Conservation (phyloP, 2,888 invertebrate species). For the Mythimna albipuncta region DNA sequence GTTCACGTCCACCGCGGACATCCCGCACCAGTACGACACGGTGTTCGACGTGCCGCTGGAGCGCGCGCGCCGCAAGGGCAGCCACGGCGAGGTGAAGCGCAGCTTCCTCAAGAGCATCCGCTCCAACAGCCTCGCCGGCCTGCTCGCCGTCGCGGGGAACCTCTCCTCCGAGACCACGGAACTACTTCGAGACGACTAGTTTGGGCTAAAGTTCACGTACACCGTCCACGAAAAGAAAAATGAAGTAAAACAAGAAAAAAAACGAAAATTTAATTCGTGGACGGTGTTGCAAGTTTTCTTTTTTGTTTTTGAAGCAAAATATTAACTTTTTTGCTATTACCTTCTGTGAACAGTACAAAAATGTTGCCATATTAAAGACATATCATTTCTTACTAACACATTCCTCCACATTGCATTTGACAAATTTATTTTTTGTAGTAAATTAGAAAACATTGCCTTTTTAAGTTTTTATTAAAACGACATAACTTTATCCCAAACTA, state of each 20-base stretch:
- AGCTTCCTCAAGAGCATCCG: constrained; percentile 80
- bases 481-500: constrained; percentile 54
- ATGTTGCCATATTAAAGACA: constrained; percentile 87
- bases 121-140: constrained; percentile 81
- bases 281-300: constrained; percentile 10
- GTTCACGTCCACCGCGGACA: constrained; percentile 85
- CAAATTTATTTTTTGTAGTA: constrained; percentile 25
- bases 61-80: constrained; percentile 67
- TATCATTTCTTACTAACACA: constrained; percentile 86
- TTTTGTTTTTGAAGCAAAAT: constrained; percentile 26
- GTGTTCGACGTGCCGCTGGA: constrained; percentile 83
- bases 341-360: constrained; percentile 74
- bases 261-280: background rate
- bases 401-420: constrained; percentile 74
- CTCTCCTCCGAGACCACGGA: constrained; percentile 80
- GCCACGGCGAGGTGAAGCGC: constrained; percentile 74
- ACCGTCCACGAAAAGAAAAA: constrained; percentile 20
- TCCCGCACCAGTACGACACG: constrained; percentile 91
- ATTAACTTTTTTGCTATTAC: constrained; percentile 37
- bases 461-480: constrained; percentile 35
- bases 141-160: constrained; percentile 75
- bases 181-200: constrained; percentile 80
- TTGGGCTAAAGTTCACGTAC: constrained; percentile 49
- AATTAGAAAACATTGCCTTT: constrained; percentile 38
- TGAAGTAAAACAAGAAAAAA: constrained; percentile 31